Percentiles rank a stretch among this genome's conserved stretches.
Evolutionary conservation across 2,888 invertebrate species (phyloP).

Genomic region (Lampropteryx suffumata): DNA sequence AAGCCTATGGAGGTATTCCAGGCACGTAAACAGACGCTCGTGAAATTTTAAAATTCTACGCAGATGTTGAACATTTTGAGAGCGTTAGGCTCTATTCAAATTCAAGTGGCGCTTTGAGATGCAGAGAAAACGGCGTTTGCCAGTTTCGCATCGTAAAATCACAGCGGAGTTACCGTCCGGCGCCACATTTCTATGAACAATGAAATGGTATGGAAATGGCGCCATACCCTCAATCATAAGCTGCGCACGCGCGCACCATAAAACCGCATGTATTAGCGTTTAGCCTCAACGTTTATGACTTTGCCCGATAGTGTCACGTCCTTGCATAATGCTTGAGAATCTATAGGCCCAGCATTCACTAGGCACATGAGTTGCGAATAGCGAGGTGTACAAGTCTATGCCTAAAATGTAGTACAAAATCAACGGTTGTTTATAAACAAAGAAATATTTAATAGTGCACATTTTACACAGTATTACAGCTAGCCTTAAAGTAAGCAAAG

Average conservation of each 20-base stretch:
- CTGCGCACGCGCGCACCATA: slow-evolving; percentile 61
- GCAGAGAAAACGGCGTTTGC: slow-evolving; percentile 63
- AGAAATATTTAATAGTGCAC: too few species aligned
- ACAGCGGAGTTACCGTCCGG: slow-evolving; percentile 65
- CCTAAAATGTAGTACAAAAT: too few species aligned
- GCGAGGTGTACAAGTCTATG: too few species aligned
- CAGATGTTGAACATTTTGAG: slow-evolving; percentile 46
- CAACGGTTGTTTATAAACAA: too few species aligned
- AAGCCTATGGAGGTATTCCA: slow-evolving; percentile 45
- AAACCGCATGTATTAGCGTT: slow-evolving; percentile 54
- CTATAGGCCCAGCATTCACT: too few species aligned
- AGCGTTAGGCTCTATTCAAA: slow-evolving; percentile 55
- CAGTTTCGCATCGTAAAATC: slow-evolving; percentile 70
- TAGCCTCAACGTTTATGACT: slow-evolving; percentile 48
- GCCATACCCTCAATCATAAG: slow-evolving; percentile 71
- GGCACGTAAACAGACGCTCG: slow-evolving; percentile 55
- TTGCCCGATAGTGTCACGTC: slow-evolving; percentile 53
- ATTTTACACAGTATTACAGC: too few species aligned
- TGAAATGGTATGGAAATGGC: slow-evolving; percentile 74
- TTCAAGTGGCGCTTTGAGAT: slow-evolving; percentile 54
- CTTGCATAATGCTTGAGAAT: slow-evolving; percentile 41
- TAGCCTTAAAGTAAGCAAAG: too few species aligned
- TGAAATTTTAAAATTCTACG: slow-evolving; percentile 67
- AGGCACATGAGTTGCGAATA: too few species aligned
- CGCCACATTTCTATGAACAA: slow-evolving; percentile 80